Evolutionary conservation across 2,888 invertebrate genomes (phyloP), one percentile per base, ranked within the genome.

Genomic region (Drosophila birchii): DNA sequence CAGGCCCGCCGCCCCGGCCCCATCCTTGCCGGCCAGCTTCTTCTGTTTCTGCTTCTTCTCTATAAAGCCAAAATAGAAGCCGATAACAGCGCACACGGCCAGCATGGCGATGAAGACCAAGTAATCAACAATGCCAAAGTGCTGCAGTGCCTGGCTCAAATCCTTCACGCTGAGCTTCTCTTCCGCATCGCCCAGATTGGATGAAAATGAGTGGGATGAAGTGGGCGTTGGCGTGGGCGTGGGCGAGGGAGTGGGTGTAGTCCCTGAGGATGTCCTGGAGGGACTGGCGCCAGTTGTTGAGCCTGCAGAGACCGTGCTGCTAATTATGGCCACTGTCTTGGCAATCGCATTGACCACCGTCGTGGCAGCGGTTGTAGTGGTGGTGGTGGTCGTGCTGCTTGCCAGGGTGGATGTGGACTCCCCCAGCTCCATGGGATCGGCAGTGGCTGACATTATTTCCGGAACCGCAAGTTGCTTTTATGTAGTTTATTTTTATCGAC

Each of bases 51-150:
- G 78, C 67, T 87, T 90, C 78, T 95, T 95, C 85, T 95, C 95
- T 88, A 95, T 93, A 86, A 96, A 96, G 5, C 96, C 97, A 92
- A 96, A 97, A 92, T 96, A 97, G 69, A 97, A 93, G 9, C 97
- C 97, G 58, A 97, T 95, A 51, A 94, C 93, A 5, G 96, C 95
- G 92, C 97, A 97, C 49, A 95, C 93, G n/a, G 94, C 93, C 86
- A 97, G 92, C 96, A 97, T 97, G 16, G 94, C 89, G 71, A 94
- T 93, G 92, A 97, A 97, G 79, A 97, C 96, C 8, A 95, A 91
- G 93, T 97, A 97, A 92, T 97, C 97, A 75, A 94, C 93, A 93
- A 94, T 94, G 14, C 95, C 94, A 85, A 96, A 96, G 81, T 93
- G 94, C 86, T 95, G 95, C 93, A 95, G 92, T 58, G 94, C 88